phyloP scores from a whole-genome alignment of 2,113 vertebrate species.

The Forbesichthys agassizii region DNA sequence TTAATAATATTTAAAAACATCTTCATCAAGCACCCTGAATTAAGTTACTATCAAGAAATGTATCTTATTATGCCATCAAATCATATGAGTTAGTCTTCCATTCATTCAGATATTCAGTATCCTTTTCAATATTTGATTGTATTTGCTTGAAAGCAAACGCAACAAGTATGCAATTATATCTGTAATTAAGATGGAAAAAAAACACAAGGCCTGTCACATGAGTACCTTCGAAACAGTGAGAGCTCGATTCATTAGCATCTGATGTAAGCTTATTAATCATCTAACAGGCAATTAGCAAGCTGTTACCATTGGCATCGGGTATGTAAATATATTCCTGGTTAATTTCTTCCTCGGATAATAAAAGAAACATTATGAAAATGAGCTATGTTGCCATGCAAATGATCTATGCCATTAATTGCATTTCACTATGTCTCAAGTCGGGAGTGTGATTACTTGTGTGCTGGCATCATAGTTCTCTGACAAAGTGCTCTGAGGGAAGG shows the following conservation, averaged over 20 bases:
- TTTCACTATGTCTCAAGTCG: slow-evolving; percentile 74
- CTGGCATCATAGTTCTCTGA: slow-evolving; percentile 60
- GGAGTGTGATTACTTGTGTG: slow-evolving; percentile 34
- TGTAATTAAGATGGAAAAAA: slow-evolving; percentile 94
- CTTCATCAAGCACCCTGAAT: slow-evolving; percentile 20
- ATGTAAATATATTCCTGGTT: slow-evolving; percentile 95
- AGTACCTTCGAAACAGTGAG: slow-evolving; percentile 97
- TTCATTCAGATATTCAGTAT: slow-evolving; percentile 85
- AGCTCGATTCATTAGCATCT: slow-evolving; percentile 97
- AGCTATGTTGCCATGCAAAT: slow-evolving; percentile 90
- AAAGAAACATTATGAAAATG: slow-evolving; percentile 95
- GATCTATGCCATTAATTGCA: slow-evolving; percentile 90
- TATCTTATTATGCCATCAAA: slow-evolving; percentile 37
- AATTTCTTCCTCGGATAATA: slow-evolving; percentile 96
- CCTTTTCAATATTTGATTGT: slow-evolving; percentile 91
- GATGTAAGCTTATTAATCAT: slow-evolving; percentile 99
- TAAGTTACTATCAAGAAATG: slow-evolving; percentile 30
- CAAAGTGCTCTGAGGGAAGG: slow-evolving; percentile 61
- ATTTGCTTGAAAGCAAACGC: slow-evolving; percentile 95
- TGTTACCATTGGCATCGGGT: slow-evolving; percentile 90
- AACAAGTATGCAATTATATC: slow-evolving; percentile 98
- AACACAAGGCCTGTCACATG: slow-evolving; percentile 87
- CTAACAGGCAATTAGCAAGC: slow-evolving; percentile 97
- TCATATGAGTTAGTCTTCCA: slow-evolving; percentile 78
- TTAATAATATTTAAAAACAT: slow-evolving; percentile 1